Evolutionary conservation across 2,797 vertebrate genomes (phyloP), one percentile per base, ranked within the genome.

Genomic region (Acomys russatus): DNA sequence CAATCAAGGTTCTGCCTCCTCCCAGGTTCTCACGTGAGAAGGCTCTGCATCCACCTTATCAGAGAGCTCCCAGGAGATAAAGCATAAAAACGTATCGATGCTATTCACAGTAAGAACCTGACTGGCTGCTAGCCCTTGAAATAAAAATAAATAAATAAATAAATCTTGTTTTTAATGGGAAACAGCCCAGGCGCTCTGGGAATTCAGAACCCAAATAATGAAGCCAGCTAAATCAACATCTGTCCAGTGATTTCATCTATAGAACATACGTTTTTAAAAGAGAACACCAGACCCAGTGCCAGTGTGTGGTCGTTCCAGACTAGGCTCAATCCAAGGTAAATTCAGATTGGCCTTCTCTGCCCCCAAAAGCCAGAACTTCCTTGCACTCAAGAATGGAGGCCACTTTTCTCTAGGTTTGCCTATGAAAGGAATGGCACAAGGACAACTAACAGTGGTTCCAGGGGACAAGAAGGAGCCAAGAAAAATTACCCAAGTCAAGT

Each of bases 151-250:
- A n/a, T n/a, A n/a, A n/a, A n/a, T n/a, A n/a, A n/a, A n/a, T n/a
- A 87, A 91, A 77, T 78, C 82, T 92, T 71, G 49, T 33, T 96
- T 33, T 77, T 96, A 85, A 91, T 86, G 88, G 88, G 95, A 96
- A 96, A 83, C 76, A 93, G 93, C 28, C 88, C 33, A 74, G 35
- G 15, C 2, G 35, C 61, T 38, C 79, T 68, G 88, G 74, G 92
- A 96, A 97, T 96, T 92, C 79, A 83, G 61, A 95, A 93, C 33
- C 38, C 35, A 51, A 82, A 84, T 94, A 94, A 96, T 90, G 64
- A 97, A 96, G 85, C 96, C 90, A 96, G 83, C 90, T 92, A 87
- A 96, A 95, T 33, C 23, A 91, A 96, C 80, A 87, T 89, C 78
- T 92, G 79, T 35, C 92, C 49, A 61, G 66, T 74, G 88, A 96